Base-by-base conservation (phyloP, 2,888 invertebrate species). In the Conomelus anceps region DNA sequence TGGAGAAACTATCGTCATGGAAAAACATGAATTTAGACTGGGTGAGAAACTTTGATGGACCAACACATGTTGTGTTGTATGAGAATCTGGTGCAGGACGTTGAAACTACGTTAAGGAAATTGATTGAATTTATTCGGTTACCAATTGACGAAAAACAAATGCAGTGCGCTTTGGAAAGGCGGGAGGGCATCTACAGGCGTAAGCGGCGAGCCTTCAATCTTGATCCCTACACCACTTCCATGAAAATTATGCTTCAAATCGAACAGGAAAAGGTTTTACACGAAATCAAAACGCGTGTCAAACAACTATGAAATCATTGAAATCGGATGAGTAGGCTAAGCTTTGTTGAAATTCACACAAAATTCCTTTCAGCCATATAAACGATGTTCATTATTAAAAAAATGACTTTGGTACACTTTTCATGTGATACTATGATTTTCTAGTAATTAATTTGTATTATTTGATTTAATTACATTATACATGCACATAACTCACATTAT, bases 161-260 rank as follows among this genome's bases (percentile, higher is more conserved):
- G 93, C 93, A 94, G 84, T 96, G 96, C 92, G 95, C 96, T 22
- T 92, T 96, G 87, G 92, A 93, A 17, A 93, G 95, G 91, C 95
- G 94, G 91, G 96, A 96, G 93, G 97, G 97, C 0, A 97, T 97
- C 89, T 97, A 96, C 93, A 93, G 96, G 90, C 94, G 97, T 7
- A 95, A 95, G 92, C 95, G 96, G 89, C 91, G 91, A 84, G 26
- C 89, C 17, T 86, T 86, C 24, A 94, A 95, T 92, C 96, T 97
- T 92, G 96, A 97, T 91, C 97, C 97, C 0, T 97, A 95, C 92
- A 95, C 96, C 0, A 93, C 94, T 0, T 94, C 94, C 20, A 96
- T 97, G 96, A 92, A 92, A 89, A 94, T 92, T 85, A 93, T 93
- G 90, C 92, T 95, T 23, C 93, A 94, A 88, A 92, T 92, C 22